Conservation (phyloP, 2,797 vertebrate species). For the Discoglossus pictus region DNA sequence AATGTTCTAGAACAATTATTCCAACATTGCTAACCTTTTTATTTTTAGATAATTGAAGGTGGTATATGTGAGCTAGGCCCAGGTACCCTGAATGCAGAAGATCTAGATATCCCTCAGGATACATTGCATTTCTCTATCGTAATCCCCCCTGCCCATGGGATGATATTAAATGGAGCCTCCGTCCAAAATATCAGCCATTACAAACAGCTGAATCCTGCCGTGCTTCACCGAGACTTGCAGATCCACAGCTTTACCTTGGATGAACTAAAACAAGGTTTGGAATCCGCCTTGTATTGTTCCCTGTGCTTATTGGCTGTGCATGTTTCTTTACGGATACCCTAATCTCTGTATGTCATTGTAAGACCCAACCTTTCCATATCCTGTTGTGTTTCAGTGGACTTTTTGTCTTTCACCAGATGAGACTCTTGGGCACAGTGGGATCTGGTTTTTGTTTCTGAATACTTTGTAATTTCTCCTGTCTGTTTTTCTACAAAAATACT, state of each 20-base stretch:
- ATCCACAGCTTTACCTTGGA: slow-evolving; percentile 66
- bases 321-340: not conserved
- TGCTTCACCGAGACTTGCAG: slow-evolving; percentile 53
- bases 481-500: not conserved
- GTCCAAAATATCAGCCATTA: slow-evolving; percentile 50
- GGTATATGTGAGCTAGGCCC: slow-evolving; percentile 58
- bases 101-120: slow-evolving; percentile 59
- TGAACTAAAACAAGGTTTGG: slow-evolving; percentile 64
- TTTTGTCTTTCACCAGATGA: slow-evolving; percentile 43
- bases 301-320: not conserved
- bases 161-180: slow-evolving; percentile 61
- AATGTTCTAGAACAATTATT: too few relatives aligned
- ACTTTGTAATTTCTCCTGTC: slow-evolving; percentile 48
- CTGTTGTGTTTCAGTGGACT: slow-evolving; percentile 18
- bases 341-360: slow-evolving; percentile 13
- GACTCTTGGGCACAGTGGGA: slow-evolving; percentile 31
- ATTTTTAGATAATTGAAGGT: slow-evolving; percentile 66
- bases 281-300: not conserved
- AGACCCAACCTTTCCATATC: not conserved
- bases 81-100: slow-evolving; percentile 56
- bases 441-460: slow-evolving; percentile 39
- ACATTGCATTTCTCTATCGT: slow-evolving; percentile 61
- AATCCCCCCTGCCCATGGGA: slow-evolving; percentile 58
- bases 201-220: slow-evolving; percentile 54
- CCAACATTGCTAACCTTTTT: not conserved